These are phyloP conservation scores for Eilema caniola DNA, from an alignment of 2,888 invertebrate species.

Conservation along the genomic window DNA sequence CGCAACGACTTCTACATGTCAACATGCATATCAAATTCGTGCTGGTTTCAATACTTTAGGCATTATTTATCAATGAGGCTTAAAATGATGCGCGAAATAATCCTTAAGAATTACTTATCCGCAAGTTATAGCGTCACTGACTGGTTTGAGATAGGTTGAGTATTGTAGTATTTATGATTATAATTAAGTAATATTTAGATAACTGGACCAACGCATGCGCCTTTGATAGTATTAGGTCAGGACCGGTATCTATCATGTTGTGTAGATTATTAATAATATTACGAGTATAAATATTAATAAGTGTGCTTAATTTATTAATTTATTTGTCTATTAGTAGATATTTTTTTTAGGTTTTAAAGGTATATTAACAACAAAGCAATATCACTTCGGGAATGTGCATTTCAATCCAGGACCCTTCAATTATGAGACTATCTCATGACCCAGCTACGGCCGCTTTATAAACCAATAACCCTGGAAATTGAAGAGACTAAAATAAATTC, in stretches of 20 bases:
- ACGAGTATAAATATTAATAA: not conserved
- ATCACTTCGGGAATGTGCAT: too few species aligned
- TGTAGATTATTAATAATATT: not conserved
- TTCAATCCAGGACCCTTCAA: too few species aligned
- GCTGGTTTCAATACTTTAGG: not conserved
- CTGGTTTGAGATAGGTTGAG: not conserved
- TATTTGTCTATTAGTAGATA: too few species aligned
- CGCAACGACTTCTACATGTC: too few species aligned
- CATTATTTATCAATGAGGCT: conserved; percentile 3
- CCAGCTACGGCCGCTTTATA: too few species aligned
- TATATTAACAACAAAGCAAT: too few species aligned
- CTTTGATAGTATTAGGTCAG: not conserved
- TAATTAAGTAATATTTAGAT: conserved; percentile 3
- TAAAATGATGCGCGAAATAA: conserved; percentile 9
- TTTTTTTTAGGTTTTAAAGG: too few species aligned
- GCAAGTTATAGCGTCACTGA: not conserved
- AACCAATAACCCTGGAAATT: too few species aligned
- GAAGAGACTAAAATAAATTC: too few species aligned
- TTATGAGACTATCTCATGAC: too few species aligned
- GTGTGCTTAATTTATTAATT: not conserved
- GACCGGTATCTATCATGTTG: not conserved
- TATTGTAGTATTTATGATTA: conserved; percentile 5
- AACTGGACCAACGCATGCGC: not conserved
- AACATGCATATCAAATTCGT: too few species aligned
- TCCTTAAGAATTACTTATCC: not conserved